These are phyloP conservation scores for Vireo griseus DNA, from an alignment of 2,797 vertebrate species.

Conservation along the genomic window DNA sequence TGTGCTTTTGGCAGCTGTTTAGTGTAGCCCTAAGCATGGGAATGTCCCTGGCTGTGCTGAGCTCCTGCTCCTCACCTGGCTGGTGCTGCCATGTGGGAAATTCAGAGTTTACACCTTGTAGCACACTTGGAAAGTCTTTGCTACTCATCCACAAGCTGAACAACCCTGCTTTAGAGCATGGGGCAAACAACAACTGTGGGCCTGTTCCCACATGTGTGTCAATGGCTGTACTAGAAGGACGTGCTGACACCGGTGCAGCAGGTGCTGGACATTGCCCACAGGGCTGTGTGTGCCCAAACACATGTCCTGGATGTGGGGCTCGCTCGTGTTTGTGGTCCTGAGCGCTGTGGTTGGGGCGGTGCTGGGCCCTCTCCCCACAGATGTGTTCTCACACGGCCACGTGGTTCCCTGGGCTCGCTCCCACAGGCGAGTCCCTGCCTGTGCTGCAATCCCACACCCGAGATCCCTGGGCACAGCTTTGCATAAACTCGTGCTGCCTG, in stretches of 20 bases:
- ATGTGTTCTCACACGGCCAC: not conserved
- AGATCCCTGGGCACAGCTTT: not conserved
- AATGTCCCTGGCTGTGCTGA: not conserved
- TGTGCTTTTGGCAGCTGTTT: not conserved
- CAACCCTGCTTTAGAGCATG: not conserved
- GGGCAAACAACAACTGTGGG: not conserved
- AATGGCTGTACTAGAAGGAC: not conserved
- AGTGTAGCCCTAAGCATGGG: not conserved
- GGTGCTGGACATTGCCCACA: not conserved
- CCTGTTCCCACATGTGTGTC: not conserved
- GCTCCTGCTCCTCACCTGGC: not conserved
- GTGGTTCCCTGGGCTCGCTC: not conserved
- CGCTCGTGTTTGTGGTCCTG: not conserved
- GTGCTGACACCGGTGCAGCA: not conserved
- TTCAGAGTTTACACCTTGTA: not conserved
- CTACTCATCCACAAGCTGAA: not conserved
- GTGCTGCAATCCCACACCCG: not conserved
- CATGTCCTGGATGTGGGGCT: not conserved
- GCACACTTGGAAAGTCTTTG: not conserved
- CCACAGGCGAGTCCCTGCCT: not conserved
- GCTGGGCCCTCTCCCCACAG: not conserved
- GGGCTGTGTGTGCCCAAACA: not conserved
- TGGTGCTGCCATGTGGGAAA: rapidly evolving
- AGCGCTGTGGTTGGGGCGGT: not conserved
- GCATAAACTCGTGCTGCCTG: not conserved